Evolutionary conservation across 2,113 vertebrate species (phyloP).

Genomic region (Chlorodrepanis virens): DNA sequence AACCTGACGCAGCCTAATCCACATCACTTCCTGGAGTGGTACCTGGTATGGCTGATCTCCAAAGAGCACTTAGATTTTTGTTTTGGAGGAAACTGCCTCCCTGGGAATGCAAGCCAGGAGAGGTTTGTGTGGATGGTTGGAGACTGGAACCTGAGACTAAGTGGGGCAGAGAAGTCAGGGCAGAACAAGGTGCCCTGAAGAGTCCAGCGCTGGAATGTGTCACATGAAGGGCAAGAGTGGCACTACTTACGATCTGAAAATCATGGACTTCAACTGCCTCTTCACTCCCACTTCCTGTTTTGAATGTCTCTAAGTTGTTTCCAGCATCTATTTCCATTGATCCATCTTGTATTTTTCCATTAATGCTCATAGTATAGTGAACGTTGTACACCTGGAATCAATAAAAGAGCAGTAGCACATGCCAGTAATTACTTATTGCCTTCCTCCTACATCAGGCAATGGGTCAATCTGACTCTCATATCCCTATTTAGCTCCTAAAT

Average conservation of each 20-base stretch:
- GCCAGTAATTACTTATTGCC: background rate
- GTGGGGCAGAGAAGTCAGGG: background rate
- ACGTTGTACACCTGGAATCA: conserved; percentile 87
- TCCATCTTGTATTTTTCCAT: conserved; percentile 87
- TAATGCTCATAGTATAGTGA: conserved; percentile 91
- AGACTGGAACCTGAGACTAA: background rate
- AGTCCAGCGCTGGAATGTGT: background rate
- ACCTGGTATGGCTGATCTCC: background rate
- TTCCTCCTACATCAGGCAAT: background rate
- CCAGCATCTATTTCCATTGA: conserved; percentile 91
- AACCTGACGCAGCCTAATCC: background rate
- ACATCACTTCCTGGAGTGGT: background rate
- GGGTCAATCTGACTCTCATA: background rate
- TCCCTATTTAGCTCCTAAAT: background rate
- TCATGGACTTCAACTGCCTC: conserved; percentile 90
- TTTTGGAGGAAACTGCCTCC: background rate
- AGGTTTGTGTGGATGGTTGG: background rate
- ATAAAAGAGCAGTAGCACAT: background rate
- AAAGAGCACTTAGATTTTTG: background rate
- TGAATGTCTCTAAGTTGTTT: conserved; percentile 91
- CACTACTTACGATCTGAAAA: conserved; percentile 89
- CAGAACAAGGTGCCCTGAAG: background rate
- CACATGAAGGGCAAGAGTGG: background rate
- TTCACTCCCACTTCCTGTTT: conserved; percentile 82
- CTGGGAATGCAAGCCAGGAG: background rate